Evolutionary conservation across 2,797 vertebrate species (phyloP).

Genomic region (Bovichtus diacanthus): DNA sequence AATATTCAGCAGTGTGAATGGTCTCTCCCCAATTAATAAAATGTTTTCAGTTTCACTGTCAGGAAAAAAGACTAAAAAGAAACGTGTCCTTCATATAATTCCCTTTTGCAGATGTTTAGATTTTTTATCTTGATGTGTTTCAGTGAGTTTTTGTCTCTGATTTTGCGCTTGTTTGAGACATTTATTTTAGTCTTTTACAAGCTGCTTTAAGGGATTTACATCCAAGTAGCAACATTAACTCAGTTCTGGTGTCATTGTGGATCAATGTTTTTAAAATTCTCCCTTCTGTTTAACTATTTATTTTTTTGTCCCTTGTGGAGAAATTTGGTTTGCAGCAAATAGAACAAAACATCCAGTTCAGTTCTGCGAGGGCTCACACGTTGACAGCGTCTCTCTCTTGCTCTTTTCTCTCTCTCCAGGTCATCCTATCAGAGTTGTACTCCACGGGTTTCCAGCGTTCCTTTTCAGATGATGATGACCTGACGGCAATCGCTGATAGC

Average conservation of each 20-base stretch:
- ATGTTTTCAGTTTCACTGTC: background rate
- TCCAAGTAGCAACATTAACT: background rate
- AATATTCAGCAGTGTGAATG: background rate
- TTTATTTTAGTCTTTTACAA: background rate
- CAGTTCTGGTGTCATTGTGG: no score
- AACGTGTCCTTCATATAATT: background rate
- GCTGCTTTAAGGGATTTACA: background rate
- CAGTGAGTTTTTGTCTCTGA: background rate
- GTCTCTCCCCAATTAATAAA: background rate
- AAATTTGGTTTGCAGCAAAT: background rate
- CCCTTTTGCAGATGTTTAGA: constrained; percentile 1
- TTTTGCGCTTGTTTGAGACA: background rate
- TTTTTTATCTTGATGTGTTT: constrained; percentile 3
- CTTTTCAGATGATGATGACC: constrained; percentile 90
- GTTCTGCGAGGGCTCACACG: background rate
- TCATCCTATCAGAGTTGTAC: constrained; percentile 91
- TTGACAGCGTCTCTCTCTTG: background rate
- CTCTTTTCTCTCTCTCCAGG: constrained; percentile 74
- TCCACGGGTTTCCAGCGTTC: constrained; percentile 91
- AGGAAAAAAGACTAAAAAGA: background rate
- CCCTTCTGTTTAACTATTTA: background rate
- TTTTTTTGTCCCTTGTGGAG: background rate
- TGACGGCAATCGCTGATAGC: constrained; percentile 87
- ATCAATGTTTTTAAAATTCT: no score
- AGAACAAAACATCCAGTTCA: no score